Base-by-base conservation (phyloP, 1,140 invertebrate genomes). In the Aphis gossypii region DNA sequence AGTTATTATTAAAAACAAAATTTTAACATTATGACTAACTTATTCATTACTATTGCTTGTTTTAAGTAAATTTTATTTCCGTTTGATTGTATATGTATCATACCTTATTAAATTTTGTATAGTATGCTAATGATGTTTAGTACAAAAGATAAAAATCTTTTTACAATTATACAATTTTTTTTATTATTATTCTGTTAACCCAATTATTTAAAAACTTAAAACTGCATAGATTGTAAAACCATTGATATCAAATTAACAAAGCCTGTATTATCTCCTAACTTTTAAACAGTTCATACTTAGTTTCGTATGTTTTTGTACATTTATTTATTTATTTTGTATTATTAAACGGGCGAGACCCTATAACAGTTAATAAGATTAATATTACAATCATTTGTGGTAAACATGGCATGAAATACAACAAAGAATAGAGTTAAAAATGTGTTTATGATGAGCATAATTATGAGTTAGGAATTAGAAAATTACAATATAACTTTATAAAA, bases 71-170 rank as follows among this genome's bases (percentile, higher is more conserved):
- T 87, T 38, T 30, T 46, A 51, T 48, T 48, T 20, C 20, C 51
- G 46, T 87, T 87, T 30, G 1, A 20, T 86, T 87, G 7, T 87
- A 48, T 35, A 21, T 2, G 2, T 48, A 9, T 86, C 14, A 44
- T 1, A 14, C 60, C 54, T 5, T 20, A 14, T 76, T n/a, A 3
- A 5, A 51, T 48, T 48, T 35, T 51, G 46, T 41, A 44, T 41
- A 84, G 14, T 30, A 38, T 84, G 41, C 30, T 9, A 44, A 30
- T 25, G 8, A 84, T 84, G 3, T 44, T 23, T 41, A 44, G 35
- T 84, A 84, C 82, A 83, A 84, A 84, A 84, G 23, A 84, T 84
- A 25, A 44, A 84, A 84, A 84, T 41, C 7, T 44, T 84, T 25
- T 84, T 8, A 84, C 38, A 35, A 11, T 9, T 23, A 83, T 83